A percentile compares a stretch with the other conserved stretches of the same genome.
Conservation (phyloP, 2,888 invertebrate species). For the Drosophila picticornis region DNA sequence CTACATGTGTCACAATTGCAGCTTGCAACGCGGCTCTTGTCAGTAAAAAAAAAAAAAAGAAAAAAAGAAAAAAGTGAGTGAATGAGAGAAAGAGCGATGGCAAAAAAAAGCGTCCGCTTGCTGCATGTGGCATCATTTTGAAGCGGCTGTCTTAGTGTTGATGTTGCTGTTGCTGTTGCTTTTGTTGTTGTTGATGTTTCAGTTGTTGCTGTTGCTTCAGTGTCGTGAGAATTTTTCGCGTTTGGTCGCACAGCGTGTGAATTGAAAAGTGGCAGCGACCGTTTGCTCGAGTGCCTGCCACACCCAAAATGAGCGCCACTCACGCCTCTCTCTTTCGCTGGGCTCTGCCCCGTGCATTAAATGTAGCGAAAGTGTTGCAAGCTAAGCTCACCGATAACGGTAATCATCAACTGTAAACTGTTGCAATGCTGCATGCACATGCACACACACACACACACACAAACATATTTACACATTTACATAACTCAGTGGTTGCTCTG, state of each 20-base stretch:
- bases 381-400: conserved; percentile 27
- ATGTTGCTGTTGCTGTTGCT: conserved; percentile 29
- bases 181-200: conserved; percentile 23
- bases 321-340: conserved; percentile 24
- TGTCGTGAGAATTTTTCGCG: conserved; percentile 83
- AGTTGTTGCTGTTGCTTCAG: conserved; percentile 70
- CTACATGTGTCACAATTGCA: conserved; percentile 63
- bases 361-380: conserved; percentile 71
- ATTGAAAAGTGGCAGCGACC: conserved; percentile 60
- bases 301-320: conserved; percentile 30
- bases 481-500: neutral
- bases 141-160: conserved; percentile 55
- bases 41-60: conserved; percentile 40
- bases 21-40: conserved; percentile 50
- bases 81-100: conserved; percentile 23
- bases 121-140: conserved; percentile 67
- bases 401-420: conserved; percentile 35
- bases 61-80: conserved; percentile 60
- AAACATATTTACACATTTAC: neutral
- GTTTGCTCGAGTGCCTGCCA: conserved; percentile 26
- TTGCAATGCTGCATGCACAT: conserved; percentile 38
- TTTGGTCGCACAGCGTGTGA: conserved; percentile 83
- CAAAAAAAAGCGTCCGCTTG: conserved; percentile 38
- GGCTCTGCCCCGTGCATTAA: conserved; percentile 27
- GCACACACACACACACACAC: neutral